phyloP scores from a whole-genome alignment of 1,140 invertebrate species.

The Theocolax elegans region DNA sequence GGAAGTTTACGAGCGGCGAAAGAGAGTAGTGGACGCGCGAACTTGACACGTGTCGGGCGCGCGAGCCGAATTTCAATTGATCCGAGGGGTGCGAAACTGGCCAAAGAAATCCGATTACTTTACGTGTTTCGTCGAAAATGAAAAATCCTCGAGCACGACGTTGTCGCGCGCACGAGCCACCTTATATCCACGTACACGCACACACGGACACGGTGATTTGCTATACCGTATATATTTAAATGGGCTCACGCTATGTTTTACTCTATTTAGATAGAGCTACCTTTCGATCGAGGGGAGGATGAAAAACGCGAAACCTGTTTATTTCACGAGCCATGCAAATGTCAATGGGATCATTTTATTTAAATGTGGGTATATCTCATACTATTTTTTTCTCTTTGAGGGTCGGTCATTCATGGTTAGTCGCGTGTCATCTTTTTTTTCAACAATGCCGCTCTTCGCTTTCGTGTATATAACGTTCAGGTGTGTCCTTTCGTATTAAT shows the following conservation, averaged over 20 bases:
- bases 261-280: neutral
- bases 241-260: neutral
- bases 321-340: constrained; percentile 29
- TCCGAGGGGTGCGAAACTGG: constrained; percentile 8
- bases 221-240: constrained; percentile 13
- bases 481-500: no score
- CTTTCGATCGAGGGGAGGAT: neutral
- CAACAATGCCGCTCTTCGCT: neutral
- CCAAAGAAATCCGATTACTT: constrained; percentile 32
- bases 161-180: neutral
- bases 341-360: neutral
- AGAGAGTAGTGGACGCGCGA: neutral
- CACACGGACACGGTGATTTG: neutral
- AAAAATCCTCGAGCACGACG: neutral
- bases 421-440: neutral
- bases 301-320: constrained; percentile 31
- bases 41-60: constrained; percentile 41
- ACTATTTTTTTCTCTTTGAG: constrained; percentile 3
- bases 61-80: constrained; percentile 27
- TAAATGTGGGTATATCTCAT: no score
- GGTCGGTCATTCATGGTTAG: neutral
- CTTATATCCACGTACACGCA: no score
- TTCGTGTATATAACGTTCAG: neutral
- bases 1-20: neutral
- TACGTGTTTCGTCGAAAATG: neutral